Conservation (phyloP, 2,888 invertebrate species). For the Chrysolina americana region DNA sequence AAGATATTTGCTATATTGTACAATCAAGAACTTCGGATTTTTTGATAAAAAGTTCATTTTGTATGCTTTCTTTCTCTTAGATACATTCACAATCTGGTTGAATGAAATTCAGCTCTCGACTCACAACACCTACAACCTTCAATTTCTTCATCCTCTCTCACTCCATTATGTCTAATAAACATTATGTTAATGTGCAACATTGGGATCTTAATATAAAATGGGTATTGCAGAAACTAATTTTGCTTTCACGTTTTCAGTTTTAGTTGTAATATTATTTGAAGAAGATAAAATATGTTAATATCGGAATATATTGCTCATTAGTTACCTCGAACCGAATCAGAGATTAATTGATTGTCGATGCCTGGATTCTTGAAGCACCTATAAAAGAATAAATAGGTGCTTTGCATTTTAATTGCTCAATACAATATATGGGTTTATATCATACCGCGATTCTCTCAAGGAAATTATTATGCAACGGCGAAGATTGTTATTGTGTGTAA, state of each 20-base stretch:
- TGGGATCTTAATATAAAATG: neutral
- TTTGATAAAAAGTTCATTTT: no score
- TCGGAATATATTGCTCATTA: neutral
- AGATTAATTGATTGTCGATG: neutral
- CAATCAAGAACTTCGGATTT: no score
- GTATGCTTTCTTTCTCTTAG: no score
- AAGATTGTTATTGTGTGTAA: constrained; percentile 7
- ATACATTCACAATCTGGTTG: no score
- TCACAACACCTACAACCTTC: no score
- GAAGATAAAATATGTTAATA: neutral
- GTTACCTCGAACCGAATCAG: neutral
- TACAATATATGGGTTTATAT: constrained; percentile 17
- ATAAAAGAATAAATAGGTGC: neutral
- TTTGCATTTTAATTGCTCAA: constrained; percentile 17
- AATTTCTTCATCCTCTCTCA: no score
- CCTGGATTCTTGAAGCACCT: neutral
- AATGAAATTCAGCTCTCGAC: no score
- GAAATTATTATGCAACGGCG: constrained; percentile 15
- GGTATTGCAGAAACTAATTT: neutral
- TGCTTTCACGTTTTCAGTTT: constrained; percentile 7
- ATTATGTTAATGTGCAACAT: neutral
- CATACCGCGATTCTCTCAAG: neutral
- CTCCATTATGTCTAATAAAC: neutral
- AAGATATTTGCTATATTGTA: no score
- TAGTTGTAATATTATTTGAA: neutral